Percentiles rank a stretch among this genome's conserved stretches.
These are phyloP conservation scores for Cinara cedri DNA, from an alignment of 2,888 invertebrate species.

Conservation along the genomic window DNA sequence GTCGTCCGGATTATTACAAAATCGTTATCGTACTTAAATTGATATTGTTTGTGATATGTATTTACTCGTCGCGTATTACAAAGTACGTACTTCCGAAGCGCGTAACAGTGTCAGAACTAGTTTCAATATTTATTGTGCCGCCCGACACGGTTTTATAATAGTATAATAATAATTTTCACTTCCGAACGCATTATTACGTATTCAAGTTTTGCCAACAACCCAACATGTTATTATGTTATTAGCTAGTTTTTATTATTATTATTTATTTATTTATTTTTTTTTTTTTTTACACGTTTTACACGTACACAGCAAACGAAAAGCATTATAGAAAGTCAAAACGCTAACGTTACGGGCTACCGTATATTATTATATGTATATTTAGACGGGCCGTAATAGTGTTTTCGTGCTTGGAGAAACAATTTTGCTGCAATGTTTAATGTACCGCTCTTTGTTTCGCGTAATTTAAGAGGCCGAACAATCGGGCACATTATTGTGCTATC, in stretches of 20 bases:
- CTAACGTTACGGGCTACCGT: not conserved
- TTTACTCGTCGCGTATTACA: too few relatives aligned
- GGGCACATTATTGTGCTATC: not conserved
- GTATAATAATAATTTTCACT: not conserved
- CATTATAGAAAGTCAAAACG: slow-evolving; percentile 12
- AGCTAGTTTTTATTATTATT: not conserved
- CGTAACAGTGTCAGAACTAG: slow-evolving; percentile 1
- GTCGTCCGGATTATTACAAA: not conserved
- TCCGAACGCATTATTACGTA: not conserved
- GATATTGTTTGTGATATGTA: not conserved
- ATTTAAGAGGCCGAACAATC: not conserved
- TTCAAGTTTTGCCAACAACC: not conserved
- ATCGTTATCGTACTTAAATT: slow-evolving; percentile 11
- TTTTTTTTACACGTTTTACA: too few relatives aligned
- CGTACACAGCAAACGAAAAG: not conserved
- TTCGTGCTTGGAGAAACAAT: not conserved
- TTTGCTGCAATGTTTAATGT: not conserved
- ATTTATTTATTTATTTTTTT: not conserved
- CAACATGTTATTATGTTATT: not conserved
- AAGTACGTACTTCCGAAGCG: too few relatives aligned
- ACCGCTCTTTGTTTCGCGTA: not conserved
- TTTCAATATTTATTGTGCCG: slow-evolving; percentile 1
- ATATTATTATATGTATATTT: too few relatives aligned
- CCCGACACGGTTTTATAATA: not conserved
- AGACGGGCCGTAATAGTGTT: not conserved